Conservation (phyloP, 2,797 vertebrate species). For the Pitangus sulphuratus region DNA sequence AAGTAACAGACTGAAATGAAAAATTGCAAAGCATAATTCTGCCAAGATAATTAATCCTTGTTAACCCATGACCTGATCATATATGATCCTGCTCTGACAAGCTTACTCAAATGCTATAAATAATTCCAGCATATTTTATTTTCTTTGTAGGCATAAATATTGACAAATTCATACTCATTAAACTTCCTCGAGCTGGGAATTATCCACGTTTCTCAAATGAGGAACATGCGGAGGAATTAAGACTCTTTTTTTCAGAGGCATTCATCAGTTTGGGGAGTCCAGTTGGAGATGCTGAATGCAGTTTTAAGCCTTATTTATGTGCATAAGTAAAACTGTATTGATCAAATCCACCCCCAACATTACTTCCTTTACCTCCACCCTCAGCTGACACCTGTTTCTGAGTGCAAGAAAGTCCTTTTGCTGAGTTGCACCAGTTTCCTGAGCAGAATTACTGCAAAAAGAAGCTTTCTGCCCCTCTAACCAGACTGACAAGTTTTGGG, state of each 20-base stretch:
- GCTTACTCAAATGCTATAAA: constrained; percentile 36
- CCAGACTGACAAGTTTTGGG: not conserved
- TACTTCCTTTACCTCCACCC: not conserved
- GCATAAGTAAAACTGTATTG: not conserved
- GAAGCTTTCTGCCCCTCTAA: not conserved
- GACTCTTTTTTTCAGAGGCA: not conserved
- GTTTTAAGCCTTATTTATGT: not conserved
- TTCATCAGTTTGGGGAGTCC: not conserved
- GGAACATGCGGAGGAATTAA: not conserved
- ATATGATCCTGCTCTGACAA: constrained; percentile 29
- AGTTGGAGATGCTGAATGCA: not conserved
- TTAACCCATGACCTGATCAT: constrained; percentile 49
- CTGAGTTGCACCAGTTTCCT: not conserved
- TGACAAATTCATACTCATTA: constrained; percentile 59
- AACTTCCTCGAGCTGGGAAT: constrained; percentile 43
- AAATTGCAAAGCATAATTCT: constrained; percentile 33
- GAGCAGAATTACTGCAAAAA: not conserved
- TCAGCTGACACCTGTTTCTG: not conserved
- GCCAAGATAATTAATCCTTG: constrained; percentile 57
- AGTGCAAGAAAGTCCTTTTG: not conserved
- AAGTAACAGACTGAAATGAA: constrained; percentile 43
- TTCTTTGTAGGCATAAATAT: constrained; percentile 63
- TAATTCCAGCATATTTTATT: constrained; percentile 60
- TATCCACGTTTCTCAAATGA: not conserved
- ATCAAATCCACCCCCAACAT: not conserved